Percentiles rank a stretch among this genome's conserved stretches.
phyloP scores from a whole-genome alignment of 2,797 vertebrate genomes.

The Limosa lapponica region DNA sequence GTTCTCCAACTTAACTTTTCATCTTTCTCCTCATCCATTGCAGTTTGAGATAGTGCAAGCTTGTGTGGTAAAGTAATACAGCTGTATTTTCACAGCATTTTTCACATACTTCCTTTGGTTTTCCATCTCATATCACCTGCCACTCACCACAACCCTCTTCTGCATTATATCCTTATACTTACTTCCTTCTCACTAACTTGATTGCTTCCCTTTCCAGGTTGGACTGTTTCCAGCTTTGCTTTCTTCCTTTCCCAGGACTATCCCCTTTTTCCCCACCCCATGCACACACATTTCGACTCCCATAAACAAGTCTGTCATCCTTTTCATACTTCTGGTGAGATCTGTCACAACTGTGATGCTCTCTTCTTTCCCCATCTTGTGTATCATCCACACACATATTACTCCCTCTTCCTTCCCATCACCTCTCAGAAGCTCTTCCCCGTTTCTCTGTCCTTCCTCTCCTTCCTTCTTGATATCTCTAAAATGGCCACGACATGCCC shows the following conservation, averaged over 20 bases:
- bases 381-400: not conserved
- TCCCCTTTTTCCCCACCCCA: accelerated
- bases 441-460: not conserved
- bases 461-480: not conserved
- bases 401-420: not conserved
- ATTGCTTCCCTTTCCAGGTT: not conserved
- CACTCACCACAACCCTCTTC: not conserved
- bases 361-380: not conserved
- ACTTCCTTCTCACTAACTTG: not conserved
- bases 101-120: not conserved
- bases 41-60: not conserved
- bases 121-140: not conserved
- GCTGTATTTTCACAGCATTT: not conserved
- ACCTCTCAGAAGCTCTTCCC: not conserved
- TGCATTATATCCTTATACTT: not conserved
- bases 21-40: not conserved
- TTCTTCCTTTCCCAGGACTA: not conserved
- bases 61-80: not conserved
- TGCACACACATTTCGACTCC: not conserved
- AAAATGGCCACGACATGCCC: not conserved
- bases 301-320: not conserved
- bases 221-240: not conserved
- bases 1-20: not conserved
- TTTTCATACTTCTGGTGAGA: not conserved
- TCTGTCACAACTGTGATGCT: not conserved